A percentile compares a stretch with the other conserved stretches of the same genome.
These are phyloP conservation scores for Oxyura jamaicensis DNA, from an alignment of 2,113 vertebrate species.

Conservation along the genomic window DNA sequence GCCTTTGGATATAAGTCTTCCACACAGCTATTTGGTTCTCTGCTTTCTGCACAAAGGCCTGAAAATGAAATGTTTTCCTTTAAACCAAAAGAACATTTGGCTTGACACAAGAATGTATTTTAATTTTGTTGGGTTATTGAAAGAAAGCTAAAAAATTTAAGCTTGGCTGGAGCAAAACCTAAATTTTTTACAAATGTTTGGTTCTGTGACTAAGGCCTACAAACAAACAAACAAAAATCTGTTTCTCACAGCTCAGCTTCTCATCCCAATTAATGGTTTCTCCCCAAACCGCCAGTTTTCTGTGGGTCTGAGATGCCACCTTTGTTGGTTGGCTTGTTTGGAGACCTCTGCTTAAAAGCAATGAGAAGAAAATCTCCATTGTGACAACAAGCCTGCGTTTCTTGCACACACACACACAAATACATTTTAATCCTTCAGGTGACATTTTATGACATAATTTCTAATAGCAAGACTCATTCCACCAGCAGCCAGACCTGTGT, in stretches of 20 bases:
- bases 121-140: neutral
- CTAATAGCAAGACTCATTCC: neutral
- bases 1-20: neutral
- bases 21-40: neutral
- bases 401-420: neutral
- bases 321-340: neutral
- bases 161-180: neutral
- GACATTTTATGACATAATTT: neutral
- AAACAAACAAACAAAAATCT: slow-evolving; percentile 24
- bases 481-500: neutral
- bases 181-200: slow-evolving; percentile 24
- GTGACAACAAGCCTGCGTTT: neutral
- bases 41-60: neutral
- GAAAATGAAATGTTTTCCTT: slow-evolving; percentile 19
- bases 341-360: neutral
- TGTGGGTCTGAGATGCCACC: neutral
- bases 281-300: neutral
- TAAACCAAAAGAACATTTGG: slow-evolving; percentile 1
- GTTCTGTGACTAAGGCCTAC: slow-evolving; percentile 12
- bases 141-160: slow-evolving; percentile 21
- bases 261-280: neutral
- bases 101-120: neutral
- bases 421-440: neutral
- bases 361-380: neutral
- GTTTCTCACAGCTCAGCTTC: slow-evolving; percentile 7